A percentile compares a stretch with the other conserved stretches of the same genome.
Evolutionary conservation across 2,113 vertebrate species (phyloP).

Genomic region (Lepisosteus osseus): DNA sequence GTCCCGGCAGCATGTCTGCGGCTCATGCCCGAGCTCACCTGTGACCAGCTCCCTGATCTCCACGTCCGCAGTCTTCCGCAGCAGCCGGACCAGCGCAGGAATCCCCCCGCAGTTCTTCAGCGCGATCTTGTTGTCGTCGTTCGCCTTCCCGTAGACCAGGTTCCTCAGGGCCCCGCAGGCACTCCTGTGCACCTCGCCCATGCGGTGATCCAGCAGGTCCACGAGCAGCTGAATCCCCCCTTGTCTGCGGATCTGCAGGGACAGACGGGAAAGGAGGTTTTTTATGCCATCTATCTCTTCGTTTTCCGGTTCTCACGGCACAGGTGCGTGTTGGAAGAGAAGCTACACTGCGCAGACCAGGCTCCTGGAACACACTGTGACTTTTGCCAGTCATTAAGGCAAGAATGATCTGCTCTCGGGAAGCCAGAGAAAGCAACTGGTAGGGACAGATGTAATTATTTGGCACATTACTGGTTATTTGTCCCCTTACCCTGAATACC

Average conservation of each 20-base stretch:
- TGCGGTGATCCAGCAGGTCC: constrained; percentile 93
- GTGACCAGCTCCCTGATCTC: constrained; percentile 97
- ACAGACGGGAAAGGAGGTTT: background rate
- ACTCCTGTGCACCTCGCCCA: constrained; percentile 96
- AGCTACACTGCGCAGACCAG: too few species aligned
- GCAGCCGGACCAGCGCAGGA: constrained; percentile 89
- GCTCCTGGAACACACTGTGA: too few species aligned
- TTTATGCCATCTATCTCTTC: too few species aligned
- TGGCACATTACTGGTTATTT: too few species aligned
- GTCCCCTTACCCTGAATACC: too few species aligned
- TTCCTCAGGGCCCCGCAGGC: constrained; percentile 96
- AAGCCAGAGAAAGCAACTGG: too few species aligned
- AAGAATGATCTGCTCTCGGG: too few species aligned
- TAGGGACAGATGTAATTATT: too few species aligned
- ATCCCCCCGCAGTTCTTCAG: constrained; percentile 97
- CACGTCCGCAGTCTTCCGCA: constrained; percentile 91
- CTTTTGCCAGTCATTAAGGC: too few species aligned
- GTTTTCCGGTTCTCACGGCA: too few species aligned
- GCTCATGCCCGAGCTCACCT: constrained; percentile 66
- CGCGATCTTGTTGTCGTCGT: constrained; percentile 96
- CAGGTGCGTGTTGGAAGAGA: too few species aligned
- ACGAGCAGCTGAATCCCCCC: constrained; percentile 95
- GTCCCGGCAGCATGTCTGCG: background rate
- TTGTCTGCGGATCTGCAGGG: constrained; percentile 86
- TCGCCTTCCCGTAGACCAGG: constrained; percentile 94